These are phyloP conservation scores for Drosophila limbata DNA, from an alignment of 2,888 invertebrate species.

Conservation along the genomic window DNA sequence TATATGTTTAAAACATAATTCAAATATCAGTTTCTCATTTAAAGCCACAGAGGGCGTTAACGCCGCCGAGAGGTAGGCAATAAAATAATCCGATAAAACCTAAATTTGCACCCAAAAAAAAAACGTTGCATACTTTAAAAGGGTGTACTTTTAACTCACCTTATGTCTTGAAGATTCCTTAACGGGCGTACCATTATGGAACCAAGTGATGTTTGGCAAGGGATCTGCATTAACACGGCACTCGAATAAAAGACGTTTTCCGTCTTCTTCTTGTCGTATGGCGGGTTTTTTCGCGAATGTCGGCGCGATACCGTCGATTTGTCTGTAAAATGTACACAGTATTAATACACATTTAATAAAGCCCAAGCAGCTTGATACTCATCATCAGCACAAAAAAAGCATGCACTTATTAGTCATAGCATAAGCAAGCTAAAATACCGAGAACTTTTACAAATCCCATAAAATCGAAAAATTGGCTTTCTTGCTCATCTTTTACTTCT, in stretches of 20 bases:
- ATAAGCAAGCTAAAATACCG: neutral
- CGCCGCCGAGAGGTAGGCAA: neutral
- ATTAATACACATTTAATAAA: neutral
- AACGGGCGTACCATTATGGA: constrained; percentile 93
- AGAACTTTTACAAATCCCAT: neutral
- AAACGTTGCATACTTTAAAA: neutral
- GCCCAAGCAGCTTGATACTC: neutral
- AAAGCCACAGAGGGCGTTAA: neutral
- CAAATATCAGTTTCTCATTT: neutral
- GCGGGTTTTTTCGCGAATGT: constrained; percentile 99
- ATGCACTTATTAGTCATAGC: constrained; percentile 3
- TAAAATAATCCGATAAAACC: too few relatives aligned
- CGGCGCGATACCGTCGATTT: constrained; percentile 98
- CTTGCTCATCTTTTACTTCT: neutral
- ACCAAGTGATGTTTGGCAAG: constrained; percentile 95
- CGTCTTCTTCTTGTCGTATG: constrained; percentile 98
- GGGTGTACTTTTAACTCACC: constrained; percentile 86
- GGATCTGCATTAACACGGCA: constrained; percentile 98
- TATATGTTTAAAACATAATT: too few relatives aligned
- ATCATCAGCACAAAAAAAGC: neutral
- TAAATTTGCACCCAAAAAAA: too few relatives aligned
- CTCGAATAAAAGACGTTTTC: constrained; percentile 96
- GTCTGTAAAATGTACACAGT: constrained; percentile 87
- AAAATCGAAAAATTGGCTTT: neutral
- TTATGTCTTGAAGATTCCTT: constrained; percentile 94